Conservation (phyloP, 2,113 vertebrate species). For the Etheostoma spectabile region DNA sequence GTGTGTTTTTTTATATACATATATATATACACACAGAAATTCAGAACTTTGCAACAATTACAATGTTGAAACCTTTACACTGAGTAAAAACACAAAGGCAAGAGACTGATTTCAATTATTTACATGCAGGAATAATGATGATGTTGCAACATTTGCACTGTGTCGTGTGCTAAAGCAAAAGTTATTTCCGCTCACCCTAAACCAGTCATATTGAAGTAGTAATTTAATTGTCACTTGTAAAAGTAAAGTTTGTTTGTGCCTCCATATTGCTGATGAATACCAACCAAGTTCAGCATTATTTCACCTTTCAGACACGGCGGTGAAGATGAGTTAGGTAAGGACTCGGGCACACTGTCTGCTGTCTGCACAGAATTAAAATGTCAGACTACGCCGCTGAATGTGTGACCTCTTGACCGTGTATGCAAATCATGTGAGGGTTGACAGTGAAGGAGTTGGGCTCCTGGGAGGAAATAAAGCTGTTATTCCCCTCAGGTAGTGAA, state of each 20-base stretch:
- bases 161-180: not conserved
- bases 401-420: conserved; percentile 71
- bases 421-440: conserved; percentile 68
- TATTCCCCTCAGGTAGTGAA: conserved; percentile 54
- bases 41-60: not conserved
- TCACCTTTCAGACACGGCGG: conserved; percentile 44
- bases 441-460: conserved; percentile 59
- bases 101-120: not conserved
- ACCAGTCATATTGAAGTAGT: not conserved
- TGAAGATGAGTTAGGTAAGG: conserved; percentile 42
- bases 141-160: not conserved
- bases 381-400: conserved; percentile 66
- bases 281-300: conserved; percentile 5
- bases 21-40: not conserved
- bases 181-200: not conserved
- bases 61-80: not conserved
- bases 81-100: not conserved
- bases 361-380: conserved; percentile 78
- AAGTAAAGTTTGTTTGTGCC: conserved; percentile 10
- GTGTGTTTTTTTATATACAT: too few relatives aligned
- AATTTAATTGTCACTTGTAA: not conserved
- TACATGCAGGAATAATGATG: not conserved
- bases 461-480: conserved; percentile 61
- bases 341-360: conserved; percentile 42
- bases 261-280: conserved; percentile 23